Percentiles rank a stretch among this genome's conserved stretches.
Evolutionary conservation across 2,113 vertebrate genomes (phyloP).

Genomic region (Colius striatus): DNA sequence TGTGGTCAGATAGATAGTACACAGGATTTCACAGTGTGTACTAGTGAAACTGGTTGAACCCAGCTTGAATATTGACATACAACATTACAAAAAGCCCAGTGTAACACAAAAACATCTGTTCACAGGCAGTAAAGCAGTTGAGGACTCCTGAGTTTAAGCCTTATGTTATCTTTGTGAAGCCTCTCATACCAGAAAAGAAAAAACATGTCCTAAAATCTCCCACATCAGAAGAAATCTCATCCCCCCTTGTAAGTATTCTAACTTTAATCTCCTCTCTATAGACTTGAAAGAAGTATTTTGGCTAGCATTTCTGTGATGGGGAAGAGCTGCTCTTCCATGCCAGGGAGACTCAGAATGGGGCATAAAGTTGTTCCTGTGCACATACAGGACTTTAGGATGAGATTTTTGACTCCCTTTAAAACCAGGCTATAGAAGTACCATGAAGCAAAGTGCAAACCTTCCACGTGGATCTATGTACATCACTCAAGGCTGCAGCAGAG

Average conservation of each 20-base stretch:
- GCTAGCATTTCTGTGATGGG: not conserved
- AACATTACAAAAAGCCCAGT: not conserved
- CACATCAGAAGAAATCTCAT: conserved; percentile 78
- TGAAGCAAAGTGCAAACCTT: not conserved
- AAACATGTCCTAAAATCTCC: conserved; percentile 77
- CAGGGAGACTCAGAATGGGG: not conserved
- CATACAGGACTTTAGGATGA: not conserved
- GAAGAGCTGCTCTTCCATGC: not conserved
- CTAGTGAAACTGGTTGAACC: not conserved
- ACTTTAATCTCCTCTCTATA: not conserved
- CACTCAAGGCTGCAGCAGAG: not conserved
- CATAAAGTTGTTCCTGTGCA: not conserved
- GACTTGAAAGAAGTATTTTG: not conserved
- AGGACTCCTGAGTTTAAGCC: conserved; percentile 90
- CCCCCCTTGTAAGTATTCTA: conserved; percentile 64
- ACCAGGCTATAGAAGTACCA: not conserved
- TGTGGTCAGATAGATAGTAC: not conserved
- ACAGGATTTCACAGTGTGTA: not conserved
- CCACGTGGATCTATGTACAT: not conserved
- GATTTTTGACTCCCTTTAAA: not conserved
- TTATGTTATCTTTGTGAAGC: conserved; percentile 88
- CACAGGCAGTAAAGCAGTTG: conserved; percentile 86
- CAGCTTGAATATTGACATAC: not conserved
- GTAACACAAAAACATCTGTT: not conserved
- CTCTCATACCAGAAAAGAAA: conserved; percentile 78